phyloP scores from a whole-genome alignment of 2,888 invertebrate species.

The Trichopoda pennipes region DNA sequence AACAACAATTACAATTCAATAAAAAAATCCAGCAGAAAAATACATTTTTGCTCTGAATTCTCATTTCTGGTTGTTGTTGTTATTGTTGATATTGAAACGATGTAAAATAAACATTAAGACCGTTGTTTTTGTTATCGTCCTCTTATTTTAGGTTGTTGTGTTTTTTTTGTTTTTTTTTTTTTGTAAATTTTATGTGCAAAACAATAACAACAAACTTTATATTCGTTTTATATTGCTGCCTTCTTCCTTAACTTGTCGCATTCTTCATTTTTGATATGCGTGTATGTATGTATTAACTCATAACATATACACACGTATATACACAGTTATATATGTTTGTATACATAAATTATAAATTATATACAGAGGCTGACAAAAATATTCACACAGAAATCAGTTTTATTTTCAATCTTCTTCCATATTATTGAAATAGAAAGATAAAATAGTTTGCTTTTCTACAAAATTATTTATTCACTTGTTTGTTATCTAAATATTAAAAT shows the following conservation, averaged over 20 bases:
- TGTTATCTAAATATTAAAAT: no score
- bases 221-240: constrained; percentile 27
- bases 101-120: constrained; percentile 37
- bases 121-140: constrained; percentile 23
- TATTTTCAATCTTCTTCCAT: no score
- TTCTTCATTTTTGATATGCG: constrained; percentile 3
- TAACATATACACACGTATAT: background rate
- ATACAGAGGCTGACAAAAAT: no score
- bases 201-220: constrained; percentile 36
- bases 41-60: constrained; percentile 62
- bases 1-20: constrained; percentile 35
- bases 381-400: no score
- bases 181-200: background rate
- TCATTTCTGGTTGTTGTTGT: constrained; percentile 54
- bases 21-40: constrained; percentile 20
- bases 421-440: no score
- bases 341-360: constrained; percentile 14
- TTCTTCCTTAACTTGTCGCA: constrained; percentile 36
- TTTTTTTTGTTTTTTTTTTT: background rate
- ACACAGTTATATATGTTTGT: background rate
- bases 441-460: no score
- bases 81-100: constrained; percentile 35
- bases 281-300: constrained; percentile 1
- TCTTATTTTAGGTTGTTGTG: constrained; percentile 33
- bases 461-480: no score